Base-by-base conservation (phyloP, 2,797 vertebrate species). In the Eospalax fontanierii region DNA sequence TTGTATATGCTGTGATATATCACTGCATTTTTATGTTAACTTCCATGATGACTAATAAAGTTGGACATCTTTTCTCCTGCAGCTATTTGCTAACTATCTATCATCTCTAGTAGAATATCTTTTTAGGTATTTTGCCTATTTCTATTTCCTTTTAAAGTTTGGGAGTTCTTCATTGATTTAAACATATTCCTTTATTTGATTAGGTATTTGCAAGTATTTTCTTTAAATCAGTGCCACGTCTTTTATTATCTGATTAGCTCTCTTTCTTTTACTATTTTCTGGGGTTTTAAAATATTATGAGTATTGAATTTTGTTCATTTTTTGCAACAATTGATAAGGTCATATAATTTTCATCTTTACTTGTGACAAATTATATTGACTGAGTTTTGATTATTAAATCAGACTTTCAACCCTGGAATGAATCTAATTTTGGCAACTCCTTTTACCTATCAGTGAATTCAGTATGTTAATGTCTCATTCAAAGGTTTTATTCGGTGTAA, bases 11-110 rank as follows among this genome's bases (percentile, higher is more conserved):
- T 8, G 7, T 10, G 11, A 40, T 43, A 9, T 33, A 19, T 35
- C 84, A 61, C 22, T 65, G 14, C 26, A 11, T 10, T 78, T 92
- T 89, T 14, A 75, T 74, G 70, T 94, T 54, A 68, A 93, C 86
- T 82, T 87, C 61, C 4, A 70, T 59, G 8, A 18, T 57, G 12
- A 70, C 46, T 40, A 59, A 35, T 70, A 22, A 71, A 70, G 35
- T 43, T 70, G 6, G 50, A 59, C 7, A 70, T 40, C 21, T 59
- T 33, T 89, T 38, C 7, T 24, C 57, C 16, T 26, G 7, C 50
- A 12, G 40, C 66, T 91, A 66, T 74, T 74, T 26, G 46, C 14
- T 43, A 74, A 33, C 57, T 66, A 16, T 78, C 38, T 28, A 33
- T 54, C 7, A 35, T 85, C 14, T 85, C 61, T 50, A 40, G 28